Conservation (phyloP, 2,113 vertebrate species). For the Dolichallabes microphthalmus region DNA sequence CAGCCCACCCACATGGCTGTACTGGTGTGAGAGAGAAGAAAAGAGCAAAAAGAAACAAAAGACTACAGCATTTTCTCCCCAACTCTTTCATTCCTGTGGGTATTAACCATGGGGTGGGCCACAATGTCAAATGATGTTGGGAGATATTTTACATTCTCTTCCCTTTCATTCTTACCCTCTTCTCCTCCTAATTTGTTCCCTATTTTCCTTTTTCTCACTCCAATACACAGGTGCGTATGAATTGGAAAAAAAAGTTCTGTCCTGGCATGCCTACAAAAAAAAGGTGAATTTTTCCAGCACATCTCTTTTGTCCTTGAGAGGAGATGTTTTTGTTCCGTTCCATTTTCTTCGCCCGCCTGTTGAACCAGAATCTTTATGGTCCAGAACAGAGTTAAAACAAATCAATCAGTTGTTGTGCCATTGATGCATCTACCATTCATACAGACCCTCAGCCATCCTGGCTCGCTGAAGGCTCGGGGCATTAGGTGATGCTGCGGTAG, state of each 20-base stretch:
- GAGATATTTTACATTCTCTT: constrained; percentile 23
- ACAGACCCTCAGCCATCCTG: constrained; percentile 15
- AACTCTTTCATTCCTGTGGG: constrained; percentile 58
- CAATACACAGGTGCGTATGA: constrained; percentile 66
- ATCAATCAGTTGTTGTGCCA: constrained; percentile 51
- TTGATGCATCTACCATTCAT: constrained; percentile 57
- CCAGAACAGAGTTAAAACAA: not conserved
- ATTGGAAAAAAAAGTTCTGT: constrained; percentile 50
- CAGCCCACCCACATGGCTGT: constrained; percentile 69
- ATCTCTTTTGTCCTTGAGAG: constrained; percentile 25
- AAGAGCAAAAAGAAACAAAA: constrained; percentile 51
- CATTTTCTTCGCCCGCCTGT: not conserved
- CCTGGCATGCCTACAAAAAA: constrained; percentile 71
- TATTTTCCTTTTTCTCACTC: constrained; percentile 25
- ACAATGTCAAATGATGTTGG: constrained; percentile 51
- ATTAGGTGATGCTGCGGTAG: not conserved
- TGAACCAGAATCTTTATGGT: constrained; percentile 20
- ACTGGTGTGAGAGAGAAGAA: constrained; percentile 10
- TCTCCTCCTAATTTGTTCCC: not conserved
- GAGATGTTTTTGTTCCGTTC: not conserved
- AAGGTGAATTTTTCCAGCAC: constrained; percentile 65
- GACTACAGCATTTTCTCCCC: constrained; percentile 59
- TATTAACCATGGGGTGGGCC: constrained; percentile 63
- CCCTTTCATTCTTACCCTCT: not conserved
- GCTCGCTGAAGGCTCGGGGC: constrained; percentile 17